phyloP scores from a whole-genome alignment of 1,140 invertebrate species.

The Macrostomum lignano region DNA sequence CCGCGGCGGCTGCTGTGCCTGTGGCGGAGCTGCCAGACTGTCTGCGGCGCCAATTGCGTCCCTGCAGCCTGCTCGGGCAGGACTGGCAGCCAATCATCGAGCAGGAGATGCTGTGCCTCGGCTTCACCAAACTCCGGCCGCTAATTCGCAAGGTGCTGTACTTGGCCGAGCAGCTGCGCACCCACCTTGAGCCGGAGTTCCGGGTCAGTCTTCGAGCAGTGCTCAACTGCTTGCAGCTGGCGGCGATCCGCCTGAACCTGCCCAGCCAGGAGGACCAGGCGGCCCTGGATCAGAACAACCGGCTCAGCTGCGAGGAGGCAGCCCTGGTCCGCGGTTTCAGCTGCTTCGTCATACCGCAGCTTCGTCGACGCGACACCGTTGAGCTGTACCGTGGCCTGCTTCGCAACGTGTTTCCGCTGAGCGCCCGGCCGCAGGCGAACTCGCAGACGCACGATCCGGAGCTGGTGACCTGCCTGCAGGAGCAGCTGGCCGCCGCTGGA shows the following conservation, averaged over 20 bases:
- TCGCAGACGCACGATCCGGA: slow-evolving; percentile 9
- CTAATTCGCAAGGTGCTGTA: slow-evolving; percentile 14
- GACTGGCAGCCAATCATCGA: slow-evolving; percentile 15
- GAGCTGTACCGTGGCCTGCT: slow-evolving; percentile 11
- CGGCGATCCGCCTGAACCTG: too few species aligned
- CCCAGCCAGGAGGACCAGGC: too few species aligned
- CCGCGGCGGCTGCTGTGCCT: too few species aligned
- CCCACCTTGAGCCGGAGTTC: too few species aligned
- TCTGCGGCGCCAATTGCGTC: slow-evolving; percentile 9
- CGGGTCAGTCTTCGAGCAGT: too few species aligned
- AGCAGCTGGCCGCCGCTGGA: slow-evolving; percentile 16
- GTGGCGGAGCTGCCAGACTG: too few species aligned
- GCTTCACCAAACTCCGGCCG: slow-evolving; percentile 10
- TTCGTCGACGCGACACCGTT: slow-evolving; percentile 11
- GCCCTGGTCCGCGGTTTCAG: slow-evolving; percentile 14
- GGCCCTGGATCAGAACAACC: too few species aligned
- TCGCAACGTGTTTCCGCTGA: slow-evolving; percentile 15
- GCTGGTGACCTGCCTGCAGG: slow-evolving; percentile 13
- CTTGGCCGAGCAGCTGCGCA: slow-evolving; percentile 13
- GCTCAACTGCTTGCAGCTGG: too few species aligned
- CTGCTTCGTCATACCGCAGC: slow-evolving; percentile 9
- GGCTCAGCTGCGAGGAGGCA: slow-evolving; percentile 10
- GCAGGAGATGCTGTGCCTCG: slow-evolving; percentile 12
- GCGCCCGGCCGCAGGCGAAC: slow-evolving; percentile 8
- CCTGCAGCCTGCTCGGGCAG: slow-evolving; percentile 18